Conservation (phyloP, 1,140 invertebrate genomes). For the Pogonognathellus flavescens region DNA sequence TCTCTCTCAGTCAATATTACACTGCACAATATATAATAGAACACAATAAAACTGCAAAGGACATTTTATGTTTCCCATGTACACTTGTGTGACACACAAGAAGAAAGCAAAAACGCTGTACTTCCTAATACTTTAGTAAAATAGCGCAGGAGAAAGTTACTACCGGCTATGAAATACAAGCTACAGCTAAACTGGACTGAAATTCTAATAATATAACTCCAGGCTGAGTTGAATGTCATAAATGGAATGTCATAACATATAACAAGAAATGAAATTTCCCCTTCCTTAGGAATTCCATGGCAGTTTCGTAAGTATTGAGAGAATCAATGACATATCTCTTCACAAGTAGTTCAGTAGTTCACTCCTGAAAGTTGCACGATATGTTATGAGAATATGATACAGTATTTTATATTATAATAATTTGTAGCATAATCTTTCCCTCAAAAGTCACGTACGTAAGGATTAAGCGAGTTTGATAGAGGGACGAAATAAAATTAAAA, state of each 20-base stretch:
- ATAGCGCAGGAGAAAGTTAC: too few relatives aligned
- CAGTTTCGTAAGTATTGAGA: background rate
- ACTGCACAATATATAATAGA: conserved; percentile 38
- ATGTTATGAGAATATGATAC: background rate
- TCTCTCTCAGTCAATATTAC: conserved; percentile 25
- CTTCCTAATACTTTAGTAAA: too few relatives aligned
- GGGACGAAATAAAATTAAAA: conserved; percentile 27
- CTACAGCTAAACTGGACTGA: too few relatives aligned
- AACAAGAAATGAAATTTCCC: conserved; percentile 1
- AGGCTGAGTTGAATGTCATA: conserved; percentile 21
- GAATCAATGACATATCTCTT: conserved; percentile 34
- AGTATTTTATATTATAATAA: too few relatives aligned
- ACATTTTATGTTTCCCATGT: background rate
- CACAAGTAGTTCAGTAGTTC: background rate
- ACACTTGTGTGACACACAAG: background rate
- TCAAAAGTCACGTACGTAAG: background rate
- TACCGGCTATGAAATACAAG: too few relatives aligned
- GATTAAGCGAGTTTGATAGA: background rate
- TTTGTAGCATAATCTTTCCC: background rate
- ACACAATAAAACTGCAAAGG: conserved; percentile 45
- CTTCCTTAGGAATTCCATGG: background rate
- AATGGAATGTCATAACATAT: conserved; percentile 19
- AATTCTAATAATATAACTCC: background rate
- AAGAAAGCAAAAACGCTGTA: background rate
- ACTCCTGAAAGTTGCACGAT: background rate